Percentiles rank a stretch among this genome's conserved stretches.
Conservation (phyloP, 2,113 vertebrate species). For the Microtus pennsylvanicus region DNA sequence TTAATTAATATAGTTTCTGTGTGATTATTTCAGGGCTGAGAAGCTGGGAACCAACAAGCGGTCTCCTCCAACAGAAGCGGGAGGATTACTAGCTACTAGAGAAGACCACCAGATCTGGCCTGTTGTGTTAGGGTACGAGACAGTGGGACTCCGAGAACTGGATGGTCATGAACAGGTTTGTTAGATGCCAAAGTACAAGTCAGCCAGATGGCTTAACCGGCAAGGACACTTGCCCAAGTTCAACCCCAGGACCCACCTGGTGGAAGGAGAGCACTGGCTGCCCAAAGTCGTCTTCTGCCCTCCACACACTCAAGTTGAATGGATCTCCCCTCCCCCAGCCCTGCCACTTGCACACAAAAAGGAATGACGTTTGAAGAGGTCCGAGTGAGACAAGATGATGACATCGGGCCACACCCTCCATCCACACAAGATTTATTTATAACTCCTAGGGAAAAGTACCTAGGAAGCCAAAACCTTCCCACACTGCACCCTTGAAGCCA, state of each 20-base stretch:
- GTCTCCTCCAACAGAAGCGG: not conserved
- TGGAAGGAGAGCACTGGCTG: not conserved
- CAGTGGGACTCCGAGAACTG: not conserved
- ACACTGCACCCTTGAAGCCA: slow-evolving; percentile 61
- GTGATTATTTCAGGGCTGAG: too few species aligned
- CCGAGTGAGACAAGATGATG: not conserved
- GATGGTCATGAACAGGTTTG: not conserved
- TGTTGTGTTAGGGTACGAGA: not conserved
- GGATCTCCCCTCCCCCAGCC: not conserved
- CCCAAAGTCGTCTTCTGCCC: not conserved
- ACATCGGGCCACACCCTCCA: not conserved
- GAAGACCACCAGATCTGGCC: not conserved
- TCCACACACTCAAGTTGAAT: too few species aligned
- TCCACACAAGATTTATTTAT: not conserved
- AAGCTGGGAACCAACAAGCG: too few species aligned
- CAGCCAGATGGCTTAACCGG: not conserved
- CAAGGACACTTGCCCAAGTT: not conserved
- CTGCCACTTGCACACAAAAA: not conserved
- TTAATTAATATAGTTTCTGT: too few species aligned
- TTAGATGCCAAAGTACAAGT: not conserved
- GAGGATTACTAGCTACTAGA: not conserved
- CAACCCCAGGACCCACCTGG: not conserved
- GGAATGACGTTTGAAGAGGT: too few species aligned
- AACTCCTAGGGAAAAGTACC: slow-evolving; percentile 20
- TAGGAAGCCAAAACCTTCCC: slow-evolving; percentile 63